Conservation (phyloP, 1,140 invertebrate genomes). For the Eumaeus atala region DNA sequence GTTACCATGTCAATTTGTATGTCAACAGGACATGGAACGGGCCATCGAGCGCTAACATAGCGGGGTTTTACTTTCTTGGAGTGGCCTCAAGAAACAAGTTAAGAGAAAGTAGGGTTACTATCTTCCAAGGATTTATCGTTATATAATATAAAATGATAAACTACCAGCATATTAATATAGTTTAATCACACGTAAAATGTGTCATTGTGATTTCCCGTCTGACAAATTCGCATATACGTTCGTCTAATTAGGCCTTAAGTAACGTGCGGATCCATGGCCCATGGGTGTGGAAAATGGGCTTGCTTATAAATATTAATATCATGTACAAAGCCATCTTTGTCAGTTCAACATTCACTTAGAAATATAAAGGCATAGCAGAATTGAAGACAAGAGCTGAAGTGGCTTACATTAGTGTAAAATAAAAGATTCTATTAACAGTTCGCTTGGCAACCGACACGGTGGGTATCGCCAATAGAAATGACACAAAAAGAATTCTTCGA, state of each 20-base stretch:
- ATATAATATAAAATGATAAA: slow-evolving; percentile 42
- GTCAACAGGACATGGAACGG: slow-evolving; percentile 65
- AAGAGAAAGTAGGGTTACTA: slow-evolving; percentile 69
- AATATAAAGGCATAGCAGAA: slow-evolving; percentile 68
- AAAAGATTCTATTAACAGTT: slow-evolving; percentile 60
- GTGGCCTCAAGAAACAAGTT: slow-evolving; percentile 67
- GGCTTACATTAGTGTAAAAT: slow-evolving; percentile 56
- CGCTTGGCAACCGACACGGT: slow-evolving; percentile 60
- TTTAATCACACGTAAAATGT: slow-evolving; percentile 3
- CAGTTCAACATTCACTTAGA: slow-evolving; percentile 63
- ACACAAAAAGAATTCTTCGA: slow-evolving; percentile 40
- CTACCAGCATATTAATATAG: background rate
- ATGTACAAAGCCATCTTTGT: slow-evolving; percentile 62
- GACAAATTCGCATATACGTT: slow-evolving; percentile 53
- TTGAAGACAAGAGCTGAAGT: slow-evolving; percentile 65
- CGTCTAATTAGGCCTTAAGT: slow-evolving; percentile 56
- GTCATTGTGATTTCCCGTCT: slow-evolving; percentile 23
- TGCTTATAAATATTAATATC: slow-evolving; percentile 69
- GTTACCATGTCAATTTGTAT: slow-evolving; percentile 62
- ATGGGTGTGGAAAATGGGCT: slow-evolving; percentile 62
- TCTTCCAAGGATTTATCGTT: slow-evolving; percentile 55
- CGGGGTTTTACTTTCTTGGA: slow-evolving; percentile 71
- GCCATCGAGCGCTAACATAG: slow-evolving; percentile 51
- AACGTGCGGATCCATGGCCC: slow-evolving; percentile 61
- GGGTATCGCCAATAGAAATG: slow-evolving; percentile 47